These are phyloP conservation scores for Hirtodrosophila confusa DNA, from an alignment of 2,888 invertebrate genomes.

Conservation along the genomic window DNA sequence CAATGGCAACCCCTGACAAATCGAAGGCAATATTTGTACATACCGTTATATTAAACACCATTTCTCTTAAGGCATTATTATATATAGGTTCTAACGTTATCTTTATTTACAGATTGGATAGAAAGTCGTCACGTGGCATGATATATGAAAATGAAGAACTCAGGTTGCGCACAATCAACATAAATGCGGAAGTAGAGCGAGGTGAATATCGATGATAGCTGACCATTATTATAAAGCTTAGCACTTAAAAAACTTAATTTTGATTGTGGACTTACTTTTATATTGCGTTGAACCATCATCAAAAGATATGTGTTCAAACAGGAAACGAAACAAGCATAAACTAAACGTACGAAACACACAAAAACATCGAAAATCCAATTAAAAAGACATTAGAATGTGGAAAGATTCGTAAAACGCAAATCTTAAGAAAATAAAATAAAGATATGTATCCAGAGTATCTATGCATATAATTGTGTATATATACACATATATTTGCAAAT, in stretches of 20 bases:
- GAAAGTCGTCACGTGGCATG: conserved; percentile 96
- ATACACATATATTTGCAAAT: not conserved
- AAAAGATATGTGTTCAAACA: conserved; percentile 12
- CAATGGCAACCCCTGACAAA: conserved; percentile 70
- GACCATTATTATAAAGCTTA: too few relatives aligned
- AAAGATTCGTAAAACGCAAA: conserved; percentile 24
- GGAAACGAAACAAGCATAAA: conserved; percentile 50
- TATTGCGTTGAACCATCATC: not conserved
- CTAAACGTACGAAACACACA: conserved; percentile 32
- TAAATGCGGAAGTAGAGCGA: conserved; percentile 96
- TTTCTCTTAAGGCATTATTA: not conserved
- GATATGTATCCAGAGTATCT: conserved; percentile 9
- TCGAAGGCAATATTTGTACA: conserved; percentile 57
- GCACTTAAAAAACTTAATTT: too few relatives aligned
- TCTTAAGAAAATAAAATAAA: conserved; percentile 30
- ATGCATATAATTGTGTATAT: not conserved
- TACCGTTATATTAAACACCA: not conserved
- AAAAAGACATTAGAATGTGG: conserved; percentile 65
- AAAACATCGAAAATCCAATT: conserved; percentile 56
- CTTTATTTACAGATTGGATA: conserved; percentile 89
- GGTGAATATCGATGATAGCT: conserved; percentile 85
- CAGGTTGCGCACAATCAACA: conserved; percentile 93
- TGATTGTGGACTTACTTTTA: too few relatives aligned
- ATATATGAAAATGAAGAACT: conserved; percentile 97
- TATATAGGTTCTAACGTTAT: not conserved